Evolutionary conservation across 2,113 vertebrate genomes (phyloP), one percentile per base, ranked within the genome.

Genomic region (Brachirus orientalis): DNA sequence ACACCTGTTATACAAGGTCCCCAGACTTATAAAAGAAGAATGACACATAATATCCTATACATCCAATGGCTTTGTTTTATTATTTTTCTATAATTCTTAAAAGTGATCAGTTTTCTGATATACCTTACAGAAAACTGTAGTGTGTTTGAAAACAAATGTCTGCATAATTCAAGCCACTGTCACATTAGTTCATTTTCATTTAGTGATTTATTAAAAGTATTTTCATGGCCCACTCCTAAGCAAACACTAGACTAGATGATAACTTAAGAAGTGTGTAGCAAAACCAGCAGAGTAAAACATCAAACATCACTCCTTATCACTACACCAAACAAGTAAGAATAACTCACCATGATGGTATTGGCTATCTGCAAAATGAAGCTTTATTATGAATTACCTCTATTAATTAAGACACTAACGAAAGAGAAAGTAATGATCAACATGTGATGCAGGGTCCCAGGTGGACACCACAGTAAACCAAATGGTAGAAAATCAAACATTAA

Each of bases 401-500:
- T 66, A 33, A 62, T 67, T 75, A 63, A 67, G 71, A 53, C 41
- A 52, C 47, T 18, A 62, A 67, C 17, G 61, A 35, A 70, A 10
- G 58, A 72, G 56, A 36, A 78, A 50, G 51, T 38, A 18, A 79
- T 63, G 57, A 70, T 75, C 57, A 72, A 68, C 73, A 55, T 50
- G 63, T 52, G 67, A 69, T 59, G 63, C 45, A 40, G 11, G 72
- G 62, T 28, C 69, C 58, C 54, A 44, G 55, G 10, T 59, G 50
- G 57, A 70, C 53, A 50, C 46, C 48, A 20, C 13, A 41, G 22
- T 43, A 59, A 78, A 77, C 37, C 44, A 66, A 65, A 72, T 40
- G 65, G 14, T 60, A 36, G 43, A 74, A 62, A 80, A 72, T 64
- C 75, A 69, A 69, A 51, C 43, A 69, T 83, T 62, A 63, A 78